Evolutionary conservation across 2,797 vertebrate genomes (phyloP).

Genomic region (Lepilemur septentrionalis): DNA sequence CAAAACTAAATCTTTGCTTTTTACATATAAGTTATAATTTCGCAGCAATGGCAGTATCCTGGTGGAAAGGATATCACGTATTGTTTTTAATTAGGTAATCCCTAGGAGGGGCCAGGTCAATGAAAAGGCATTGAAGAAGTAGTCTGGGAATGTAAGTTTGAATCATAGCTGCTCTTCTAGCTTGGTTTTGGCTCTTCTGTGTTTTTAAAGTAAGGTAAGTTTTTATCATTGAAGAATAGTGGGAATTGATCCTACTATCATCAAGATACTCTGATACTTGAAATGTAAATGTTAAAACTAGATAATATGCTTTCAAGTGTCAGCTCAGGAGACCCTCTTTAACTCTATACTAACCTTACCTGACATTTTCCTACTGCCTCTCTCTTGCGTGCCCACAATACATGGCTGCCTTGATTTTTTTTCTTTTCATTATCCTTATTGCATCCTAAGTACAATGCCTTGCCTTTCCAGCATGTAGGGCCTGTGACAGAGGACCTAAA

Average conservation of each 20-base stretch:
- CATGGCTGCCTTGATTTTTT: background rate
- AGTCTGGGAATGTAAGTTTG: background rate
- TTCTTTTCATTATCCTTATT: background rate
- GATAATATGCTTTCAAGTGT: background rate
- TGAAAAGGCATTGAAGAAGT: background rate
- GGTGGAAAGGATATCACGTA: background rate
- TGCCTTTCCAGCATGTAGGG: background rate
- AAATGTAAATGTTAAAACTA: background rate
- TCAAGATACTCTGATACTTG: background rate
- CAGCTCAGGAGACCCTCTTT: background rate
- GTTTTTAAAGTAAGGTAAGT: background rate
- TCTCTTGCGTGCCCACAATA: background rate
- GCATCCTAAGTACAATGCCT: background rate
- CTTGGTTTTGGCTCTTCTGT: background rate
- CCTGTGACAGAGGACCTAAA: background rate
- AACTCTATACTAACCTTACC: background rate
- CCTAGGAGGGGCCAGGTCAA: background rate
- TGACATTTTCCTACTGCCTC: background rate
- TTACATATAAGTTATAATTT: background rate
- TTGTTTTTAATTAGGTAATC: background rate
- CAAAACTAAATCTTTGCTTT: background rate
- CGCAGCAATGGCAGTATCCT: background rate
- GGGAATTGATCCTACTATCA: background rate
- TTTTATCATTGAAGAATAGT: background rate
- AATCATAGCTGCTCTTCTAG: background rate